Conservation (phyloP, 1,140 invertebrate species). For the Heliconius melpomene region DNA sequence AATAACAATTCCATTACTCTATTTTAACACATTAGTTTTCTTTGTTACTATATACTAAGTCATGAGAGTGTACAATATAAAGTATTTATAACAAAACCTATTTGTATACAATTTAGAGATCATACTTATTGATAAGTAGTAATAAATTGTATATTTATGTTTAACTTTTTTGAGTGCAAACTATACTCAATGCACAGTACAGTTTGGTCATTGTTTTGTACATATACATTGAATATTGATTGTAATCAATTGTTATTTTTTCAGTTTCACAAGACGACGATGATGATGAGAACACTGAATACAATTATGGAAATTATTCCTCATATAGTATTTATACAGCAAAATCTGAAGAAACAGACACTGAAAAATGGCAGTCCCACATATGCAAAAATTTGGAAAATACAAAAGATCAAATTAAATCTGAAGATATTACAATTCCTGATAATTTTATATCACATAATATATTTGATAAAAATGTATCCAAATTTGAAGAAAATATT, state of each 20-base stretch:
- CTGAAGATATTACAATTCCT: conserved; percentile 38
- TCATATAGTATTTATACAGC: conserved; percentile 42
- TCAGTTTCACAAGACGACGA: conserved; percentile 72
- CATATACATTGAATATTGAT: neutral
- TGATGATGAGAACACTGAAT: conserved; percentile 48
- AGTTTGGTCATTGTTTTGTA: neutral
- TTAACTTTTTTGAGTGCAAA: neutral
- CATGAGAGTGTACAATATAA: neutral
- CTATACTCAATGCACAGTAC: neutral
- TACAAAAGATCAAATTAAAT: conserved; percentile 28
- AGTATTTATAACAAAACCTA: neutral
- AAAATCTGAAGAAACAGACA: conserved; percentile 35
- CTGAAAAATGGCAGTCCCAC: conserved; percentile 32
- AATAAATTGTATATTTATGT: neutral
- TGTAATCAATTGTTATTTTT: conserved; percentile 41
- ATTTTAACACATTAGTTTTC: neutral
- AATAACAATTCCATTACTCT: neutral
- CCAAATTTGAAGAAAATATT: conserved; percentile 62
- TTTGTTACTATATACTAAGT: conserved; percentile 13
- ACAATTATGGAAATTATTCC: conserved; percentile 61
- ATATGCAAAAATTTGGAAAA: conserved; percentile 30
- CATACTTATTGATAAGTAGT: too few species aligned
- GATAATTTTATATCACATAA: conserved; percentile 39
- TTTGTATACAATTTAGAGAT: neutral
- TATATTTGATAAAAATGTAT: conserved; percentile 44